Evolutionary conservation across 2,888 invertebrate genomes (phyloP), one percentile per base, ranked within the genome.

Genomic region (Bombylius discolor): DNA sequence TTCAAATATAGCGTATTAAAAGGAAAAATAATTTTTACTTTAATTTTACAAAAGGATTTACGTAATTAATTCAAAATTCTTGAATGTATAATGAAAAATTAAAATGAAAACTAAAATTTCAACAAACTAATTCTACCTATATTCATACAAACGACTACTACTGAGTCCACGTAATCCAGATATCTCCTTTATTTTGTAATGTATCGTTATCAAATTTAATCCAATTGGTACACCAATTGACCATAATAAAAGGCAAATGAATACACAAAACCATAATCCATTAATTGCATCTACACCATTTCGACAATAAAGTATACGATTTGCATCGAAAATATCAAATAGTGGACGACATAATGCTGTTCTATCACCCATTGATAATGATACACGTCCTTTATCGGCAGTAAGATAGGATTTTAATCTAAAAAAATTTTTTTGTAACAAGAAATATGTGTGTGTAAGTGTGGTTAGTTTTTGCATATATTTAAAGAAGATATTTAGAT

Each of bases 331-430:
- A 42, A 86, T 80, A 49, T 84, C 78, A 76, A 83, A 89, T 46
- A 89, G 74, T 0, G 87, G 87, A 4, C 80, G 77, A 69, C 89
- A 89, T 52, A 80, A 80, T 6, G 85, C 85, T 5, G 85, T 82
- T 52, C 81, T 80, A 55, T 79, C 78, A 3, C 79, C 79, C 42
- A 84, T 77, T 47, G 83, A 81, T 12, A 75, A 69, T 13, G 83
- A 73, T 52, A 85, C 84, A 65, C 87, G 82, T 14, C 79, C 79
- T 4, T 84, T 76, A 78, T 83, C 84, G 58, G 82, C 82, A 34
- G 84, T 82, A 59, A 85, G 72, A 66, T 86, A 86, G 32, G 79
- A 78, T 46, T 80, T 75, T 56, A 87, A 67, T 47, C 85, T 80
- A 60, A 13, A 48, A 53, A 50, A 39, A 36, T 23, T 23, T 23